These are phyloP conservation scores for Equus quagga DNA, from an alignment of 2,113 vertebrate species.

Conservation along the genomic window DNA sequence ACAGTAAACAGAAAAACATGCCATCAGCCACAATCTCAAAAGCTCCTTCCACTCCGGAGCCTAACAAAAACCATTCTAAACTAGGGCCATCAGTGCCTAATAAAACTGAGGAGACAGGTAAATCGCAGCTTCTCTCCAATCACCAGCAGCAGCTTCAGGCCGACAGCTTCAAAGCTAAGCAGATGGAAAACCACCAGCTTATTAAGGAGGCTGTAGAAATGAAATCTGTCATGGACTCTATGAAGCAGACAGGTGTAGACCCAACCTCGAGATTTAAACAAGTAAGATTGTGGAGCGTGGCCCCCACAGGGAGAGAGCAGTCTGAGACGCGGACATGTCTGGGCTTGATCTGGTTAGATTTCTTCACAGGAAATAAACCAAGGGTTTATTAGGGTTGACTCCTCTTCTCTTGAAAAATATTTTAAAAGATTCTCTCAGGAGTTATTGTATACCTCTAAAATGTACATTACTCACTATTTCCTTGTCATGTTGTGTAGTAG, in stretches of 20 bases:
- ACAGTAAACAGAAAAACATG: slow-evolving; percentile 91
- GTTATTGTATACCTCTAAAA: neutral
- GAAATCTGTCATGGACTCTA: slow-evolving; percentile 96
- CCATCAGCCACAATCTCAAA: slow-evolving; percentile 94
- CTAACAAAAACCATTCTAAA: slow-evolving; percentile 93
- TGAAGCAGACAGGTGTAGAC: slow-evolving; percentile 98
- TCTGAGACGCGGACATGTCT: slow-evolving; percentile 59
- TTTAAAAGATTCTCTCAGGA: neutral
- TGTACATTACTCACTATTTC: neutral
- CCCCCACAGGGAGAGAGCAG: slow-evolving; percentile 76
- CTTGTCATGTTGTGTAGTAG: neutral
- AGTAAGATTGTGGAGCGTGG: slow-evolving; percentile 91
- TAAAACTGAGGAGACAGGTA: slow-evolving; percentile 94
- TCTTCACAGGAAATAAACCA: neutral
- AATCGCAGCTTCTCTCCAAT: slow-evolving; percentile 90
- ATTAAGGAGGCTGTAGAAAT: slow-evolving; percentile 98
- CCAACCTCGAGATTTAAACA: slow-evolving; percentile 98
- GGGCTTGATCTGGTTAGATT: slow-evolving; percentile 64
- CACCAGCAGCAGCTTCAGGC: slow-evolving; percentile 92
- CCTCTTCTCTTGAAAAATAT: neutral
- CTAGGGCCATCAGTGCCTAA: slow-evolving; percentile 88
- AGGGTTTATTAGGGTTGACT: neutral
- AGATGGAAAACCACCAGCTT: slow-evolving; percentile 95
- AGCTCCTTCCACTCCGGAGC: slow-evolving; percentile 91
- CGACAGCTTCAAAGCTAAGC: slow-evolving; percentile 91